Evolutionary conservation across 2,113 vertebrate species (phyloP), one percentile per base, ranked within the genome.

Genomic region (Plecturocebus donacophilus): DNA sequence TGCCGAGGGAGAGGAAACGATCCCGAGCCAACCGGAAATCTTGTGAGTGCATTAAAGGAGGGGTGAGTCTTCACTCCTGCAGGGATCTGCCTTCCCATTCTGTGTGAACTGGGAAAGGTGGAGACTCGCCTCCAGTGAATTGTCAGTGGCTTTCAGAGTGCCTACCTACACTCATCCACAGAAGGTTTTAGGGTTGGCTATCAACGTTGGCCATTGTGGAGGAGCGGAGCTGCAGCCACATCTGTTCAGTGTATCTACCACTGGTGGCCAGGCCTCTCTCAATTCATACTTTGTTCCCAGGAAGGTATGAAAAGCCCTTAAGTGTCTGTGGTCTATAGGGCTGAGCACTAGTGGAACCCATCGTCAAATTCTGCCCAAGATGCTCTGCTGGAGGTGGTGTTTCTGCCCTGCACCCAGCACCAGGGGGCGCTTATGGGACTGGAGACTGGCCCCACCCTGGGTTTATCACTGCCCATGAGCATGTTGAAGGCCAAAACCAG

Each of bases 21-120:
- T 99, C 99, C 88, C 98, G 99, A 87, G 99, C 99, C 96, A 99
- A 99, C 97, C 99, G 99, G 70, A 99, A 99, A 92, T 99, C 99
- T 87, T 38, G 99, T 99, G 97, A 99, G 99, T 99, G 68, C 90
- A 47, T 96, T 75, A 97, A 54, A 27, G 95, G 42, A 13, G 19
- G 73, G 14, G 47, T 73, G 81, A 82, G 66, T 77, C 21, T 64
- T 32, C 45, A 19, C 38, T 58, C 64, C 25, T 87, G 42, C 90
- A 92, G n/a, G 64, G 12, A 23, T 21, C 25, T 9, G 66, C 12
- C 17, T 35, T 90, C 56, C 40, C 2, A 52, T 76, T 54, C 66
- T 21, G 0, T 25, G 1, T 25, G 87, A 87, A 52, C 8, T 0
- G 0, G 11, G 61, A 95, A 47, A 12, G 23, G 6, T 21, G 38